phyloP scores from a whole-genome alignment of 2,797 vertebrate species.

The Sebastes hopkinsi region DNA sequence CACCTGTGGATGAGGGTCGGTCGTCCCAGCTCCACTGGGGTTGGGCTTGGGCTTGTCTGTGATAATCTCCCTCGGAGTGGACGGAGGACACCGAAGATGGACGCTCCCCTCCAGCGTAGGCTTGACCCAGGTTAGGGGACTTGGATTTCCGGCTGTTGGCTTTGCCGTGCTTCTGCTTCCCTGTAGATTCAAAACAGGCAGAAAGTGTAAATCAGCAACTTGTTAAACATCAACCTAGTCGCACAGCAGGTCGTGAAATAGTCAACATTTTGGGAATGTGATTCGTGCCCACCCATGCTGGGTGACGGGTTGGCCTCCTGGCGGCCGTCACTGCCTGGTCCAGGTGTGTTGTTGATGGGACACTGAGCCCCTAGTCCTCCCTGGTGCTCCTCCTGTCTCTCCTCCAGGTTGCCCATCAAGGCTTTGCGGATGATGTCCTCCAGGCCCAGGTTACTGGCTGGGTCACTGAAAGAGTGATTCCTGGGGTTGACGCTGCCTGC shows the following conservation, averaged over 20 bases:
- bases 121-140: conserved; percentile 94
- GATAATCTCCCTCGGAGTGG: conserved; percentile 98
- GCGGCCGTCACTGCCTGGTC: conserved; percentile 81
- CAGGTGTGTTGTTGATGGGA: conserved; percentile 71
- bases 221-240: background rate
- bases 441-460: conserved; percentile 95
- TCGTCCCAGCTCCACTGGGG: conserved; percentile 94
- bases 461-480: conserved; percentile 95
- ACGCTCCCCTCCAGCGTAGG: conserved; percentile 88
- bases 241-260: too few species aligned
- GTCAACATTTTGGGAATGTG: background rate
- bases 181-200: conserved; percentile 67
- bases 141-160: conserved; percentile 92
- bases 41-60: conserved; percentile 89
- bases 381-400: conserved; percentile 93
- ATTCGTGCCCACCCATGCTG: conserved; percentile 85
- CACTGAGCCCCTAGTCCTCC: conserved; percentile 78
- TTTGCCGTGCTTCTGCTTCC: conserved; percentile 94
- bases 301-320: conserved; percentile 94
- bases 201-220: background rate
- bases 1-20: conserved; percentile 96
- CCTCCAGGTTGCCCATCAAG: conserved; percentile 96
- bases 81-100: conserved; percentile 98
- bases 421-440: conserved; percentile 99
- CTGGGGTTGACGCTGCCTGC: conserved; percentile 91